Evolutionary conservation across 2,888 invertebrate species (phyloP).

Genomic region (Cantharis rufa): DNA sequence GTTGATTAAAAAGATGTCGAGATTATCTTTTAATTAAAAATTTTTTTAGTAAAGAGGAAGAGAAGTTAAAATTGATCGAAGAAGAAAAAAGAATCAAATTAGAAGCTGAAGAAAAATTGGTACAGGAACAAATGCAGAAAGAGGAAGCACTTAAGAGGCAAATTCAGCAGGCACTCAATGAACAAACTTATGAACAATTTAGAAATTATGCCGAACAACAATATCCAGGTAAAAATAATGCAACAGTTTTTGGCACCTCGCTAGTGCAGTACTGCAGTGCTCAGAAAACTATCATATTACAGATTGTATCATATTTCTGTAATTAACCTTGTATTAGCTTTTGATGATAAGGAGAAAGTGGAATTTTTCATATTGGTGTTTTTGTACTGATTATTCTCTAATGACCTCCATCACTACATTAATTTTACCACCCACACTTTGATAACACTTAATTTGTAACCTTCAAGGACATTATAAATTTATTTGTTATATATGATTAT

Average conservation of each 20-base stretch:
- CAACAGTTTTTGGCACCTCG: background rate
- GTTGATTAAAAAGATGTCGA: slow-evolving; percentile 33
- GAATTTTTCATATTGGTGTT: background rate
- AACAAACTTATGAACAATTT: slow-evolving; percentile 90
- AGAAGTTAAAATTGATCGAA: slow-evolving; percentile 61
- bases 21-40: background rate
- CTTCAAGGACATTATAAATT: background rate
- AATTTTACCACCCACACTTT: background rate
- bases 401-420: background rate
- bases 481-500: background rate
- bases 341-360: background rate
- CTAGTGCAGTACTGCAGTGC: background rate
- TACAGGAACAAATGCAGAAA: slow-evolving; percentile 65
- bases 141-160: slow-evolving; percentile 72
- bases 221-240: slow-evolving; percentile 61
- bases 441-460: background rate
- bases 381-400: background rate
- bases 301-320: background rate
- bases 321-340: background rate
- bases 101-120: slow-evolving; percentile 67
- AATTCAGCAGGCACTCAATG: slow-evolving; percentile 95
- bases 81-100: slow-evolving; percentile 65
- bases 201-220: slow-evolving; percentile 92
- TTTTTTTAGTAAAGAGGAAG: slow-evolving; percentile 57
- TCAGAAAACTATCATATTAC: background rate